Evolutionary conservation across 1,140 invertebrate species (phyloP).

Genomic region (Drosophila funebris): DNA sequence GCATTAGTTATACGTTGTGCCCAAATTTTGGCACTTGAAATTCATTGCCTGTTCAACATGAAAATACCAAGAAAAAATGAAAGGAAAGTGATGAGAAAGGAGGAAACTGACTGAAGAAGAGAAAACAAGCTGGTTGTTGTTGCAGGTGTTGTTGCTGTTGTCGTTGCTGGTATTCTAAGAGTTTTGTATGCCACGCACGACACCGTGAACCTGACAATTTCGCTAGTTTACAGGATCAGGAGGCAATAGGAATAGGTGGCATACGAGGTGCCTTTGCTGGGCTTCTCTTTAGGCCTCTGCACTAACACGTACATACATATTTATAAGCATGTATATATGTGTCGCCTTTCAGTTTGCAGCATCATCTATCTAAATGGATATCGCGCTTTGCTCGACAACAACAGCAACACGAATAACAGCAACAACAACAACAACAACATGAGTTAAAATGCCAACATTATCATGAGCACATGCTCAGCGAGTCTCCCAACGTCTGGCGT

Average conservation of each 20-base stretch:
- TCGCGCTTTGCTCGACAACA: slow-evolving; percentile 47
- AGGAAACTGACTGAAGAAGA: neutral
- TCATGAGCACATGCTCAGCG: slow-evolving; percentile 51
- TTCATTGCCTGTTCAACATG: slow-evolving; percentile 53
- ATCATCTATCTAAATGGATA: slow-evolving; percentile 78
- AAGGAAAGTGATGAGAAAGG: neutral
- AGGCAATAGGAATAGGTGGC: neutral
- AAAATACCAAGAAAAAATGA: slow-evolving; percentile 17
- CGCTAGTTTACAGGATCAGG: slow-evolving; percentile 31
- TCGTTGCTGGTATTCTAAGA: slow-evolving; percentile 9
- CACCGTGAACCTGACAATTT: slow-evolving; percentile 37
- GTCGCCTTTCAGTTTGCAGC: slow-evolving; percentile 34
- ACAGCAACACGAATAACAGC: slow-evolving; percentile 32
- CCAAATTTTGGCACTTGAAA: slow-evolving; percentile 55
- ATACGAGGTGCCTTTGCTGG: neutral
- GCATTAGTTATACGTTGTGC: slow-evolving; percentile 7
- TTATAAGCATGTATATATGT: slow-evolving; percentile 5
- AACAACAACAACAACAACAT: slow-evolving; percentile 37
- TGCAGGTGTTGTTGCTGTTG: slow-evolving; percentile 12
- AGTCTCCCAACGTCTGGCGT: slow-evolving; percentile 2
- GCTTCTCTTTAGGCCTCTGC: slow-evolving; percentile 4
- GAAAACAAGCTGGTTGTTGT: slow-evolving; percentile 7
- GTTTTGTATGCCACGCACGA: slow-evolving; percentile 39
- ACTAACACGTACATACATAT: neutral
- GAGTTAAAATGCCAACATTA: slow-evolving; percentile 28